Base-by-base conservation (phyloP, 2,888 invertebrate species). In the Andrena marginata region DNA sequence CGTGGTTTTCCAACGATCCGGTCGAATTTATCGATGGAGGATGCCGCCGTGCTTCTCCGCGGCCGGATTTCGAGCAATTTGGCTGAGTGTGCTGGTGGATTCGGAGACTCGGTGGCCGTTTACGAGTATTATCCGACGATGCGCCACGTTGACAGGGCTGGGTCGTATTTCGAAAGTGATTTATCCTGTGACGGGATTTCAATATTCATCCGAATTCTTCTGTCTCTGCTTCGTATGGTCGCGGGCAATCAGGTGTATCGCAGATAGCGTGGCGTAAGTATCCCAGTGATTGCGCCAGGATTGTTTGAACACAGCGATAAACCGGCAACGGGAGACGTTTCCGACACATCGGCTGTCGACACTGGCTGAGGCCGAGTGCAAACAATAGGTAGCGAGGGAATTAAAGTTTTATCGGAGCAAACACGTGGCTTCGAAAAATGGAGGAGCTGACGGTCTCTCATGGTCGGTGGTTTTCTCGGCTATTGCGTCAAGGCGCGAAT, bases 301-400 rank as follows among this genome's bases (percentile, higher is more conserved):
- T 77, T 65, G 77, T 77, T 77, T 77, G 64, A 72, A 65, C 64
- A 31, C 10, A n/a, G 48, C 23, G 64, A 77, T 77, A 77, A 72
- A 64, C 16, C 65, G 73, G n/a, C 2, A 42, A 16, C 20, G 29
- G 16, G 76, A 76, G 72, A 71, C 72, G 48, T 42, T 64, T 59
- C 64, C 49, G 77, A 42, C 64, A 20, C 72, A 72, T 65, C 73
- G 72, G 48, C 76, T 71, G 20, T 20, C 64, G 29, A 10, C 56
- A 20, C 16, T 6, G 5, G 48, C 42, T 49, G 77, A 72, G 64
- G 64, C 63, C 20, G 65, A 29, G 59, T 33, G 59, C 64, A 77
- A 72, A 72, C 72, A 72, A 65, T 72, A 13, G 59, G 16, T 56
- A 51, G 42, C 4, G 59, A 33, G 49, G 49, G 35, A 77, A 72